Evolutionary conservation across 2,888 invertebrate species (phyloP), one percentile per base, ranked within the genome.

Genomic region (Scotopteryx bipunctaria): DNA sequence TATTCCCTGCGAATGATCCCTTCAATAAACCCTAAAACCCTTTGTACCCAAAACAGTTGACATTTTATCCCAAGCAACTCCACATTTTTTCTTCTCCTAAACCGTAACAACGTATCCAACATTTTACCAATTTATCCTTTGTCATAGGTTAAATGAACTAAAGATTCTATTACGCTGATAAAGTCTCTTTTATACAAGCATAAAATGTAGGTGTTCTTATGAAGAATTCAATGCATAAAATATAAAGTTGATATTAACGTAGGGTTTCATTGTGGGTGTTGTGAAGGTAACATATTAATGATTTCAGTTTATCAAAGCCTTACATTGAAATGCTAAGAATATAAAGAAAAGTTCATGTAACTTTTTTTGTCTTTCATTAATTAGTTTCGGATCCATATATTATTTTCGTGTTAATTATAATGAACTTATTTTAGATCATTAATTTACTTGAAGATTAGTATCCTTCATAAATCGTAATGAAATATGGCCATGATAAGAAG

Each of bases 161-260:
- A 33, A 35, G 31, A 52, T 57, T 52, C 23, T 46, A 60, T 57
- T 56, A 55, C 19, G 27, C 37, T 55, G 59, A 57, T 61, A 57
- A 45, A 41, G 29, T 8, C 41, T 44, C 51, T 48, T 52, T 56
- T 43, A 51, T 33, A 54, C 17, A 43, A 50, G 45, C 42, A 54
- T 56, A 53, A 54, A 6, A 56, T n/a, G n/a, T n/a, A 51, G 55
- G 50, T 45, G 38, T 46, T 55, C 31, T 51, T 45, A 57, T 51
- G 44, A 46, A 47, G 27, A 29, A 44, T 32, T 51, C 45, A 55
- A 45, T 45, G 40, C 45, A 60, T 57, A 42, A 50, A 45, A 53
- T 60, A 53, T 51, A 29, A 49, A 40, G n/a, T 13, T 27, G 13
- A 21, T 23, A 13, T 29, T 35, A 15, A 32, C n/a, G 31, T 11